phyloP scores from a whole-genome alignment of 2,888 invertebrate species.

The Megalurothrips usitatus region DNA sequence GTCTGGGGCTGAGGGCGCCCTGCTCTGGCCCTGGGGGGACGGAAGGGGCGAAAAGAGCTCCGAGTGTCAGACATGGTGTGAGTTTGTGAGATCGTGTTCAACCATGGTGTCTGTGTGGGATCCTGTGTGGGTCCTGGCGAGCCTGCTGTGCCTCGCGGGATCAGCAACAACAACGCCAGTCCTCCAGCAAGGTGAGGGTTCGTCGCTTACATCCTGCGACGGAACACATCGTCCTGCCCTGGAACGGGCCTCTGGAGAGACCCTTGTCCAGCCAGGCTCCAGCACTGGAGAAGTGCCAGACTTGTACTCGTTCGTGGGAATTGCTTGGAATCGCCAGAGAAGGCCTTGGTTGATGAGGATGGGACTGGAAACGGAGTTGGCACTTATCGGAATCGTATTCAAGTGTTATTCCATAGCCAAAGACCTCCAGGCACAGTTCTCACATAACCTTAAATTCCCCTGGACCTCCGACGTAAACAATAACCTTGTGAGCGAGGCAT shows the following conservation, averaged over 20 bases:
- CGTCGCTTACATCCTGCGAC: neutral
- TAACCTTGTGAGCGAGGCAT: neutral
- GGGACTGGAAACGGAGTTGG: too few relatives aligned
- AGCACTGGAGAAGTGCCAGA: neutral
- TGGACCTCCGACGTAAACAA: slow-evolving; percentile 2
- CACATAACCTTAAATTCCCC: neutral
- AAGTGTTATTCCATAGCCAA: too few relatives aligned
- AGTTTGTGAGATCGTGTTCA: neutral
- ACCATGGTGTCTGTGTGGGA: neutral
- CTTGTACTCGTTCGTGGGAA: too few relatives aligned
- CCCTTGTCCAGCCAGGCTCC: slow-evolving; percentile 17
- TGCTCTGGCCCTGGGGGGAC: neutral
- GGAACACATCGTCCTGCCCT: neutral
- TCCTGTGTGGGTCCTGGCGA: neutral
- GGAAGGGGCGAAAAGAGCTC: neutral
- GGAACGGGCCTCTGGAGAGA: neutral
- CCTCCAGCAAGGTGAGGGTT: neutral
- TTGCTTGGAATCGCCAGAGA: too few relatives aligned
- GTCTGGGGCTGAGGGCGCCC: neutral
- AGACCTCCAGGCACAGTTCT: too few relatives aligned
- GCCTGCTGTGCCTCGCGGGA: neutral
- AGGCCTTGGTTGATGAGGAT: too few relatives aligned
- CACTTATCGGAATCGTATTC: too few relatives aligned
- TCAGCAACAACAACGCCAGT: neutral
- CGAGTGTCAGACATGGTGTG: slow-evolving; percentile 9